Conservation (phyloP, 2,888 invertebrate species). For the Gortyna flavago region DNA sequence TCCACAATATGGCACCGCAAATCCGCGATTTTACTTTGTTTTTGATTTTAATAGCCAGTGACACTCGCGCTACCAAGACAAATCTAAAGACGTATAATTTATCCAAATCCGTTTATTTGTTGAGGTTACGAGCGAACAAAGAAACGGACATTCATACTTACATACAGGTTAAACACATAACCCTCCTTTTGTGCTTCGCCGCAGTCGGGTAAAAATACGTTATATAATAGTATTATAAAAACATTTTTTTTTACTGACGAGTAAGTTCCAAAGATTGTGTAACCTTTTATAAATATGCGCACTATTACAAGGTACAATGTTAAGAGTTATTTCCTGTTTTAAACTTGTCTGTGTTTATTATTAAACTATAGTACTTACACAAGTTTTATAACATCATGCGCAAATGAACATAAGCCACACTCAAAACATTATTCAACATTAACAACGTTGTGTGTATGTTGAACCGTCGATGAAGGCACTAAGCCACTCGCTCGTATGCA, state of each 20-base stretch:
- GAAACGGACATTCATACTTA: too few species aligned
- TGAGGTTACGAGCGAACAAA: too few species aligned
- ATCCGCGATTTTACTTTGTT: too few species aligned
- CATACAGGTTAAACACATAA: too few species aligned
- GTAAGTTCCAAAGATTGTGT: neutral
- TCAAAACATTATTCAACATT: constrained; percentile 22
- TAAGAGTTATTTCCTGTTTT: neutral
- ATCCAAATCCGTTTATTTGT: too few species aligned
- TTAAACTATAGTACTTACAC: neutral
- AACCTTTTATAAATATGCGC: neutral
- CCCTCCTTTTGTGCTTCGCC: too few species aligned
- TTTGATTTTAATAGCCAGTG: too few species aligned
- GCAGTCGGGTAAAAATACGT: neutral
- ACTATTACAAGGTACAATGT: neutral
- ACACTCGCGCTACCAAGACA: too few species aligned
- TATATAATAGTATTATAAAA: neutral
- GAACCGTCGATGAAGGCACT: constrained; percentile 38
- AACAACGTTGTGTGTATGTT: constrained; percentile 2
- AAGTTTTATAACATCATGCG: neutral
- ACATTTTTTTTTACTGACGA: neutral
- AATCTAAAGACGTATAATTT: too few species aligned
- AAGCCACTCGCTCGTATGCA: constrained; percentile 42
- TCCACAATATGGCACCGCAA: too few species aligned
- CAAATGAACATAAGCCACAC: neutral
- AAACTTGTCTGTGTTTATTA: neutral